phyloP scores from a whole-genome alignment of 2,797 vertebrate genomes.

The Eulemur albifrons region DNA sequence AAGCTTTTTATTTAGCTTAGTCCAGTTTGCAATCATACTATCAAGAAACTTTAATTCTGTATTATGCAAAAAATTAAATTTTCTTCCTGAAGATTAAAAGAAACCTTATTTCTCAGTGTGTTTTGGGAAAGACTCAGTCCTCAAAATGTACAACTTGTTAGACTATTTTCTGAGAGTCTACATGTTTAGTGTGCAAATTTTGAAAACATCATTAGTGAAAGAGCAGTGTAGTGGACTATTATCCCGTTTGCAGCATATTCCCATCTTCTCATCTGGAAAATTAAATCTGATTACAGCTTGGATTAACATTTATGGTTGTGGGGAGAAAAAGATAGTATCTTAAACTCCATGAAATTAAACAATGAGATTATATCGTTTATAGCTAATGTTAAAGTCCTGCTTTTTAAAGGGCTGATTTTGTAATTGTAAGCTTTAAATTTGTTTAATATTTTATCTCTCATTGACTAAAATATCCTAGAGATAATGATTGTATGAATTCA shows the following conservation, averaged over 20 bases:
- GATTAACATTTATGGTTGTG: constrained; percentile 87
- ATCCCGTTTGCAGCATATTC: constrained; percentile 85
- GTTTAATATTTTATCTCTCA: constrained; percentile 44
- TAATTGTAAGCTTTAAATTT: constrained; percentile 26
- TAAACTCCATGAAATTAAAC: constrained; percentile 93
- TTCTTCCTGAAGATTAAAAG: constrained; percentile 49
- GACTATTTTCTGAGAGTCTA: constrained; percentile 33
- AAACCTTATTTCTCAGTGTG: constrained; percentile 42
- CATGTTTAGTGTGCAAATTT: constrained; percentile 52
- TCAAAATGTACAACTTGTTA: constrained; percentile 53
- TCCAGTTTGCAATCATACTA: constrained; percentile 50
- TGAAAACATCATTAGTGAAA: constrained; percentile 77
- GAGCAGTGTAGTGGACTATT: constrained; percentile 78
- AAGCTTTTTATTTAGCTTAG: constrained; percentile 8
- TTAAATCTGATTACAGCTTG: constrained; percentile 87
- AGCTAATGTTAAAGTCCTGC: constrained; percentile 84
- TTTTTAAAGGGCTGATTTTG: constrained; percentile 68
- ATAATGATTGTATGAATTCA: constrained; percentile 34
- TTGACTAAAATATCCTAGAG: constrained; percentile 48
- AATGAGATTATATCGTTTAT: constrained; percentile 90
- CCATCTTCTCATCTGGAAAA: constrained; percentile 91
- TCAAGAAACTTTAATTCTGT: constrained; percentile 43
- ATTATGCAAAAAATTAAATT: not conserved
- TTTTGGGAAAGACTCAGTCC: constrained; percentile 52
- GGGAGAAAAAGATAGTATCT: constrained; percentile 82